Evolutionary conservation across 1,140 invertebrate species (phyloP), one percentile per base, ranked within the genome.

Genomic region (Lasioglossum albipes): DNA sequence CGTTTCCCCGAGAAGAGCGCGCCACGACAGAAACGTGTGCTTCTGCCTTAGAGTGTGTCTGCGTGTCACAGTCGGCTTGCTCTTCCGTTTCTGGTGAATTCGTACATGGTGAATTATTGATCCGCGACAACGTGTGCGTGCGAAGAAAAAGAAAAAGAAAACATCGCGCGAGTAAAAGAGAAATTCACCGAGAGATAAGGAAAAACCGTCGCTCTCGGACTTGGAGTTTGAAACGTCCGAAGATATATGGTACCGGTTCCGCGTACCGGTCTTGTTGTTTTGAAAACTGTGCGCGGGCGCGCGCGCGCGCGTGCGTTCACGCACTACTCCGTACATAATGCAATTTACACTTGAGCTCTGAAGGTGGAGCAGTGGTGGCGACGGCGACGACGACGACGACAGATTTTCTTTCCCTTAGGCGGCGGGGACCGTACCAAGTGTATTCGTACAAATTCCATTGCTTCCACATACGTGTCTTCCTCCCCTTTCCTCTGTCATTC

Each of bases 81-180:
- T 83, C 76, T 64, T 70, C 59, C 76, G 84, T 71, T 85, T 75
- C 84, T 85, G 69, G 84, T 81, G 82, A 86, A 87, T 87, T 87
- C 82, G 85, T 87, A 87, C 80, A 87, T 83, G 88, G 87, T 90
- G 88, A 90, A 91, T 91, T 91, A 91, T 90, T 90, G 89, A 91
- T 91, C 89, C 88, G 81, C 84, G 75, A 81, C 88, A 88, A 86
- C 88, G 87, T 90, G 88, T 89, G 87, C 82, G 83, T 83, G 89
- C 79, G 82, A 85, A 90, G 5, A 90, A 90, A 89, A 79, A 27
- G 1, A 27, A 27, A 27, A 27, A 27, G 27, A 27, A 27, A 27
- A 27, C 27, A 27, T 76, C 79, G 80, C 80, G 76, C 82, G 72
- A 64, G 57, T 69, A 22, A 71, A 42, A 73, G 59, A 69, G 12